These are phyloP conservation scores for Tupaia tana DNA, from an alignment of 2,113 vertebrate species.

Conservation along the genomic window DNA sequence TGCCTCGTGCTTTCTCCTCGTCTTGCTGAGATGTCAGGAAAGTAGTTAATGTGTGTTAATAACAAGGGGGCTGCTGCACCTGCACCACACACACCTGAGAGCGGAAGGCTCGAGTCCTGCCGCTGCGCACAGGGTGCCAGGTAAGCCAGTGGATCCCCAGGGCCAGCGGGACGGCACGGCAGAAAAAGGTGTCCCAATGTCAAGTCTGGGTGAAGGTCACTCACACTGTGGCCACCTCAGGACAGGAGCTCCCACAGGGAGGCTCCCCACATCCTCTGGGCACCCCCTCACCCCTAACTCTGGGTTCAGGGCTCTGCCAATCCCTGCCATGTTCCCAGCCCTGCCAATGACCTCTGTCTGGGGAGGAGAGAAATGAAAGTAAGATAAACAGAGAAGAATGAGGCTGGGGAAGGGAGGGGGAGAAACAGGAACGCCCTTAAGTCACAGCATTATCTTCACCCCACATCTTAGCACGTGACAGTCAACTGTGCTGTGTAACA, in stretches of 20 bases:
- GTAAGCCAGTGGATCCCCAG: too few relatives aligned
- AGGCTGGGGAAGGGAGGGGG: too few relatives aligned
- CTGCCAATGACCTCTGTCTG: neutral
- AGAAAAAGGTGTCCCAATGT: neutral
- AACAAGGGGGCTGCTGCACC: slow-evolving; percentile 77
- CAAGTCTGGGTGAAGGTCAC: neutral
- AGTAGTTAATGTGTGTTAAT: slow-evolving; percentile 64
- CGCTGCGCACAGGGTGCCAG: neutral
- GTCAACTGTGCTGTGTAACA: neutral
- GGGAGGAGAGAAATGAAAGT: neutral
- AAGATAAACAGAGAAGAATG: too few relatives aligned
- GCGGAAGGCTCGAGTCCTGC: slow-evolving; percentile 62
- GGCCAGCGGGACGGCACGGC: fast-evolving
- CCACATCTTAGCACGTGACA: too few relatives aligned
- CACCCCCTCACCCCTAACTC: neutral
- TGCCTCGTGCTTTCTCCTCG: neutral
- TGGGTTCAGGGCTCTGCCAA: neutral
- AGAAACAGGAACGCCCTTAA: too few relatives aligned
- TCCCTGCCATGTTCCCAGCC: too few relatives aligned
- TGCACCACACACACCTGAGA: slow-evolving; percentile 71
- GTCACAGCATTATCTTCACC: too few relatives aligned
- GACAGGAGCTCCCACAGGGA: neutral
- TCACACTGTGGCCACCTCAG: neutral
- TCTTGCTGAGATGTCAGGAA: slow-evolving; percentile 27
- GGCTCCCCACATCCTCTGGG: neutral